A percentile compares a stretch with the other conserved stretches of the same genome.
phyloP scores from a whole-genome alignment of 2,113 vertebrate genomes.

The Dendrocopos noguchii region DNA sequence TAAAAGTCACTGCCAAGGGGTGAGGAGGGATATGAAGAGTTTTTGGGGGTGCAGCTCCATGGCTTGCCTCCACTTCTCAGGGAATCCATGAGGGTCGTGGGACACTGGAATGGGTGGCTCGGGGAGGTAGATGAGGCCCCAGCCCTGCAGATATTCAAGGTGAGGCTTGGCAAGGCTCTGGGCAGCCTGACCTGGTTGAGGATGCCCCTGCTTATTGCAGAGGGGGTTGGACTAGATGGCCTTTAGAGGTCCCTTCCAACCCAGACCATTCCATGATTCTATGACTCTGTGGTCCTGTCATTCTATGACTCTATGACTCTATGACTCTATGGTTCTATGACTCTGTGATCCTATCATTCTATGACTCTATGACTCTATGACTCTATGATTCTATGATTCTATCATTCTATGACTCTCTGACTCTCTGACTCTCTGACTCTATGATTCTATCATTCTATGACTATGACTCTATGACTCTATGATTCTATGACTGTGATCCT shows the following conservation, averaged over 20 bases:
- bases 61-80: no score
- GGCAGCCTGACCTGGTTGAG: background rate
- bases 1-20: constrained; percentile 70
- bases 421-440: no score
- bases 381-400: no score
- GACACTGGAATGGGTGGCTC: background rate
- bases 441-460: no score
- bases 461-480: no score
- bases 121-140: no score
- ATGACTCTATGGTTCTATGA: no score
- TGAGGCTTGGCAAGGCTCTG: background rate
- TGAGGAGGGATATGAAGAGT: background rate
- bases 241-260: background rate
- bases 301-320: background rate
- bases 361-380: no score
- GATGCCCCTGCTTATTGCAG: background rate
- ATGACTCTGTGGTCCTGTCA: background rate
- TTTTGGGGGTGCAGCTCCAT: background rate
- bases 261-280: background rate
- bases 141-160: background rate
- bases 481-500: no score
- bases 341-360: no score
- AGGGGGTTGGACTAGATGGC: background rate
- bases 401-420: no score
- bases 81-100: background rate